Conservation (phyloP, 2,797 vertebrate species). For the Sebastes reedi region DNA sequence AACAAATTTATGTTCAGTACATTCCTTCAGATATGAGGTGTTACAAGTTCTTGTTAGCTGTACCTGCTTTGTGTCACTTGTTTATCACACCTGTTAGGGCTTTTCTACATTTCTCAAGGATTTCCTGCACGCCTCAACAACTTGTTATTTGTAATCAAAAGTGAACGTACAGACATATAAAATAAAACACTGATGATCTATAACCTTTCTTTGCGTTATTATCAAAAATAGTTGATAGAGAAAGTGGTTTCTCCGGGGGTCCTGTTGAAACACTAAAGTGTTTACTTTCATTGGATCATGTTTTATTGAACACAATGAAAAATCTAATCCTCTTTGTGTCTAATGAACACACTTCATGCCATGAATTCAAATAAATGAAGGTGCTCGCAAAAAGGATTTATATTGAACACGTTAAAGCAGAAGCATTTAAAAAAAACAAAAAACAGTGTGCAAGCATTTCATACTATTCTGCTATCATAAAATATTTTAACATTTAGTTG, state of each 20-base stretch:
- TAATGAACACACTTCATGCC: not conserved
- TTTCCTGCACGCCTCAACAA: not conserved
- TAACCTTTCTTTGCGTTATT: not conserved
- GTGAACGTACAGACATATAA: not conserved
- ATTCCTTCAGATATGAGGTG: not conserved
- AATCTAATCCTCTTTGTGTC: constrained; percentile 1
- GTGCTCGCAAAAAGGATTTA: constrained; percentile 1
- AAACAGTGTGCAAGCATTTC: not conserved
- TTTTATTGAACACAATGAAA: constrained; percentile 14
- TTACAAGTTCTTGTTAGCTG: not conserved
- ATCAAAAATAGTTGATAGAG: not conserved
- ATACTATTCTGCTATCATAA: not conserved
- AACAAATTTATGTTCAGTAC: not conserved
- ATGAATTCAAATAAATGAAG: not conserved
- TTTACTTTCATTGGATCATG: not conserved
- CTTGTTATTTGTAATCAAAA: not conserved
- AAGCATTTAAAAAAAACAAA: not conserved
- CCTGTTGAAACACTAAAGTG: not conserved
- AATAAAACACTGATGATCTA: not conserved
- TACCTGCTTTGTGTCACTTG: not conserved
- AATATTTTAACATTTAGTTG: not conserved
- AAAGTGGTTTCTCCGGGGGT: not conserved
- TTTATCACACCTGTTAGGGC: not conserved
- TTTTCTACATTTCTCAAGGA: not conserved
- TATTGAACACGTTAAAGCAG: not conserved